These are phyloP conservation scores for Isurus oxyrinchus DNA, from an alignment of 2,113 vertebrate species.

Conservation along the genomic window DNA sequence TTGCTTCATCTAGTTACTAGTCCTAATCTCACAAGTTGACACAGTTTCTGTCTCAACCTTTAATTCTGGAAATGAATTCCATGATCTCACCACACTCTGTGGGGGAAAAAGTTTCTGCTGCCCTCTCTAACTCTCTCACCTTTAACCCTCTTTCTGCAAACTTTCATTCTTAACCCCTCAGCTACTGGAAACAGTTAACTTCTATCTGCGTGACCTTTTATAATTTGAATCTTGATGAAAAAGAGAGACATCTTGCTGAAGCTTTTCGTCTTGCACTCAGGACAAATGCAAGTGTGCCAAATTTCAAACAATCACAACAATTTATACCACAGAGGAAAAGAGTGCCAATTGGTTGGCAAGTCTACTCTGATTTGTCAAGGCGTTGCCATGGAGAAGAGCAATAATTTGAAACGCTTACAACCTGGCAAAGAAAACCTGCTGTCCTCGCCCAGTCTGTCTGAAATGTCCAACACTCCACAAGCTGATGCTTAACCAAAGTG, in stretches of 20 bases:
- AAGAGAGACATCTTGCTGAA: neutral
- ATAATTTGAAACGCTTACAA: neutral
- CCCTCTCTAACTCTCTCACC: neutral
- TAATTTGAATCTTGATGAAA: neutral
- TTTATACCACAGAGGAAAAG: neutral
- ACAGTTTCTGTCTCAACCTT: neutral
- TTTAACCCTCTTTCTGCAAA: neutral
- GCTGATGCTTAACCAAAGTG: neutral
- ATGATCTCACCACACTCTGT: neutral
- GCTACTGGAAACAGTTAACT: neutral
- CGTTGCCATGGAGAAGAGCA: neutral
- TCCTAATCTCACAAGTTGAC: neutral
- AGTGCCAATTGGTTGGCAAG: neutral
- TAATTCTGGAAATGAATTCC: neutral
- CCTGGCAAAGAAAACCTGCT: neutral
- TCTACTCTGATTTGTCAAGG: neutral
- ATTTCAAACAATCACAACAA: neutral
- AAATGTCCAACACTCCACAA: neutral
- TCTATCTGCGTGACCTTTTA: neutral
- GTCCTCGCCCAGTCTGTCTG: neutral
- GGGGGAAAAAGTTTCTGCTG: neutral
- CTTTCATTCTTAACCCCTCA: neutral
- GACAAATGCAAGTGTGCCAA: neutral
- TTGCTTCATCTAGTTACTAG: neutral
- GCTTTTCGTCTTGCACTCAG: neutral